Percentiles rank a stretch among this genome's conserved stretches.
Evolutionary conservation across 2,797 vertebrate genomes (phyloP).

Genomic region (Alca torda): DNA sequence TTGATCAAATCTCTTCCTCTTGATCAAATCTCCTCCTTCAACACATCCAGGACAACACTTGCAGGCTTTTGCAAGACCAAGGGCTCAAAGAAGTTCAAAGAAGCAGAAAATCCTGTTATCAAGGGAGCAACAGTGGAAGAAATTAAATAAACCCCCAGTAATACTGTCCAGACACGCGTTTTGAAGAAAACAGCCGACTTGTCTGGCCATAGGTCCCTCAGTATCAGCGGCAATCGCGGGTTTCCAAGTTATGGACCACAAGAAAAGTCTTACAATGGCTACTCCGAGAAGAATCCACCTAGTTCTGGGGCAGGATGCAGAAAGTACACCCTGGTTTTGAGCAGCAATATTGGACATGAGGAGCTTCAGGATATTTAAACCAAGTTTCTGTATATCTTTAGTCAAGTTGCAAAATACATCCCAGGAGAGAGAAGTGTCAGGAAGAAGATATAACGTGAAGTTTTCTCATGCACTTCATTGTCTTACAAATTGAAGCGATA

Average conservation of each 20-base stretch:
- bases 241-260: neutral
- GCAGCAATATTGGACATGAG: neutral
- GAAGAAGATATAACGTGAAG: neutral
- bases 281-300: neutral
- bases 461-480: slow-evolving; percentile 48
- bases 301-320: neutral
- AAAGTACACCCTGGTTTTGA: slow-evolving; percentile 4
- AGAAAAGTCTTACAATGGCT: slow-evolving; percentile 22
- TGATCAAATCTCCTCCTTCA: neutral
- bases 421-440: neutral
- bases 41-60: neutral
- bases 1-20: neutral
- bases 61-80: neutral
- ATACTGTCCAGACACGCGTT: neutral
- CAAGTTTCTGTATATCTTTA: neutral
- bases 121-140: slow-evolving; percentile 19
- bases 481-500: slow-evolving; percentile 47
- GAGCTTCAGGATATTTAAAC: neutral
- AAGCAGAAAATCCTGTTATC: neutral
- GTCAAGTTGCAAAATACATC: neutral
- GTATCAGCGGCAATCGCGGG: neutral
- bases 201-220: neutral
- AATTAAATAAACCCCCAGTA: neutral
- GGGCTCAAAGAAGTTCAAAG: neutral
- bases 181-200: neutral